Evolutionary conservation across 1,140 invertebrate species (phyloP), one percentile per base, ranked within the genome.

Genomic region (Scaptomyza hsui): DNA sequence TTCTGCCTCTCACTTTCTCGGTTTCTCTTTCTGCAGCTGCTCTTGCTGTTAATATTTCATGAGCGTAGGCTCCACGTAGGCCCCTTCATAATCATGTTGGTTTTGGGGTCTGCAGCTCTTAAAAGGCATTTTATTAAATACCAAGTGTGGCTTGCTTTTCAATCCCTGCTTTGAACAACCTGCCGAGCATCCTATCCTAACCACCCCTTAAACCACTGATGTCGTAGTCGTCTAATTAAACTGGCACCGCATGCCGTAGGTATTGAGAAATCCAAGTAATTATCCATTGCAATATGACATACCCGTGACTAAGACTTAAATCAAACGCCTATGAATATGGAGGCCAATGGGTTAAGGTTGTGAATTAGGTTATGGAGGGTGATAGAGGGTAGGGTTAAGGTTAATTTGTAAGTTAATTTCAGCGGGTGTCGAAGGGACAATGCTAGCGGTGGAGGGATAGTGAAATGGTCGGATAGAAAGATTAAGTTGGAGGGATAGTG

Each of bases 91-190:
- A 67, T 72, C 42, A 51, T 65, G 41, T 59, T 63, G 42, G 24
- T 64, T 19, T 18, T 55, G 24, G 76, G 37, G 51, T 29, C 26
- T 12, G 37, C 65, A 70, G 48, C 51, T 86, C 81, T 86, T 86
- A 86, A 86, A 88, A 86, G 81, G 73, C 82, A 62, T 86, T 86
- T 86, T 88, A 77, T 72, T 86, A 86, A 86, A 86, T 77, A 62
- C 81, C 68, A 86, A 81, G 70, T 81, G 81, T 75, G 80, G 72
- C 65, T 85, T 78, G 67, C 45, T 29, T 24, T 29, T 64, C 41
- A n/a, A 13, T n/a, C 1, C 16, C 7, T 18, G 9, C 5, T 26
- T 26, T 4, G 5, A 26, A 6, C 24, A 26, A 6, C 24, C 5
- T 4, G 5, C 5, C 10, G 19, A 3, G 9, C 10, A 6, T 21